Evolutionary conservation across 2,888 invertebrate species (phyloP).

Genomic region (Apamea epomidion): DNA sequence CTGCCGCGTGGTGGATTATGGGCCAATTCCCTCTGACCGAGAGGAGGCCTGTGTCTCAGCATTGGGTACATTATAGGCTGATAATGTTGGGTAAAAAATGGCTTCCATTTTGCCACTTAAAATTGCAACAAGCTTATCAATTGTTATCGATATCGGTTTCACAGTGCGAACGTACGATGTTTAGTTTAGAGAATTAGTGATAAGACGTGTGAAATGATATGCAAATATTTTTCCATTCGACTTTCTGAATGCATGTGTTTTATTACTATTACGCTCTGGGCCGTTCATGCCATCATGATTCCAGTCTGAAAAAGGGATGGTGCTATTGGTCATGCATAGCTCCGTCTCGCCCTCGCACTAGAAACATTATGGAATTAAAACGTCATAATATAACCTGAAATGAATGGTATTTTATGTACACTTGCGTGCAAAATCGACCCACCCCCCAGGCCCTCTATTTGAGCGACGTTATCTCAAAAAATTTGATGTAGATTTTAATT

Average conservation of each 20-base stretch:
- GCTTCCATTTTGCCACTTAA: slow-evolving; percentile 33
- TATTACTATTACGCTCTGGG: slow-evolving; percentile 2
- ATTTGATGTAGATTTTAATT: no score
- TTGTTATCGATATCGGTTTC: slow-evolving; percentile 59
- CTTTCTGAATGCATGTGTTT: slow-evolving; percentile 49
- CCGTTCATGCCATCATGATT: not conserved
- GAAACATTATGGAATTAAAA: not conserved
- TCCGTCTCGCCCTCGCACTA: not conserved
- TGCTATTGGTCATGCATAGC: not conserved
- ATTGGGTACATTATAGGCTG: not conserved
- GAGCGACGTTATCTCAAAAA: not conserved
- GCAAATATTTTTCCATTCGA: slow-evolving; percentile 41
- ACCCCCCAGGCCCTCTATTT: not conserved
- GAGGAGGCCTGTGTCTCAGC: not conserved
- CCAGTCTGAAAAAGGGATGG: not conserved
- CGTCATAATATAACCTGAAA: not conserved
- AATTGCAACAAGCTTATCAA: slow-evolving; percentile 38
- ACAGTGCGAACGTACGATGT: slow-evolving; percentile 49
- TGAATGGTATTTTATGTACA: slow-evolving; percentile 1
- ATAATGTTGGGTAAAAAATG: slow-evolving; percentile 11
- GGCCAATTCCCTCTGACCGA: not conserved
- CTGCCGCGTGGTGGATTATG: not conserved
- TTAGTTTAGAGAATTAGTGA: slow-evolving; percentile 46
- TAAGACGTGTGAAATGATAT: slow-evolving; percentile 44
- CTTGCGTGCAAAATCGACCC: not conserved